phyloP scores from a whole-genome alignment of 2,797 vertebrate species.

The Sebastes vulpes region DNA sequence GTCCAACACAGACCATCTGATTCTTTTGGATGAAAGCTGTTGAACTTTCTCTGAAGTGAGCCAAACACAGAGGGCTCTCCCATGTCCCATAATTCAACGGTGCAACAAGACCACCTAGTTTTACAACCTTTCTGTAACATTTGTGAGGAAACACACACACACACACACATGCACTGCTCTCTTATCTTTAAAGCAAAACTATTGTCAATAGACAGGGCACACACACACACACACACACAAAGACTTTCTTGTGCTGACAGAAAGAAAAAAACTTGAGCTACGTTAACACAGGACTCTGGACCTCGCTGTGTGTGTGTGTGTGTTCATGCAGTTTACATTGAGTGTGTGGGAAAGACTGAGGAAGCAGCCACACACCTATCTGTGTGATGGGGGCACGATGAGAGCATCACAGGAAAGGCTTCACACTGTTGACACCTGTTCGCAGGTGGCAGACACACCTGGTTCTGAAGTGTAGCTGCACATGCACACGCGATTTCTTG shows the following conservation, averaged over 20 bases:
- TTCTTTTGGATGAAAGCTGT: conserved; percentile 30
- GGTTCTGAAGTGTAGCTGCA: conserved; percentile 17
- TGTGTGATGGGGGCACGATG: conserved; percentile 69
- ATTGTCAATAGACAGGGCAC: conserved; percentile 42
- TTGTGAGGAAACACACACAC: conserved; percentile 1
- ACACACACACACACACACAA: conserved; percentile 30
- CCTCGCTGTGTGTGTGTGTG: conserved; percentile 21
- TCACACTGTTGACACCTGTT: conserved; percentile 54
- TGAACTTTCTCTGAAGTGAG: conserved; percentile 32
- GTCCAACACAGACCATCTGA: conserved; percentile 2
- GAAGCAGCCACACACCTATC: conserved; percentile 38
- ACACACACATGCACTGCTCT: conserved; percentile 3
- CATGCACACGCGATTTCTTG: background rate
- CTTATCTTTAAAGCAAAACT: conserved; percentile 73
- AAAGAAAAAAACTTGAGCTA: conserved; percentile 37
- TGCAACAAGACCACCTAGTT: conserved; percentile 67
- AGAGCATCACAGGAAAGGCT: conserved; percentile 65
- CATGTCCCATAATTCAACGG: conserved; percentile 60
- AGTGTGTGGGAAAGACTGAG: conserved; percentile 55
- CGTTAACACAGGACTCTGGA: conserved; percentile 18
- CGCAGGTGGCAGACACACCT: conserved; percentile 70
- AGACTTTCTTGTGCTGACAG: conserved; percentile 53
- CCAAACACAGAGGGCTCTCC: conserved; percentile 22
- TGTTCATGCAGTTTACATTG: conserved; percentile 17
- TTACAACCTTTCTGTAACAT: conserved; percentile 28